phyloP scores from a whole-genome alignment of 2,797 vertebrate species.

The Muraenolepis orangiensis region DNA sequence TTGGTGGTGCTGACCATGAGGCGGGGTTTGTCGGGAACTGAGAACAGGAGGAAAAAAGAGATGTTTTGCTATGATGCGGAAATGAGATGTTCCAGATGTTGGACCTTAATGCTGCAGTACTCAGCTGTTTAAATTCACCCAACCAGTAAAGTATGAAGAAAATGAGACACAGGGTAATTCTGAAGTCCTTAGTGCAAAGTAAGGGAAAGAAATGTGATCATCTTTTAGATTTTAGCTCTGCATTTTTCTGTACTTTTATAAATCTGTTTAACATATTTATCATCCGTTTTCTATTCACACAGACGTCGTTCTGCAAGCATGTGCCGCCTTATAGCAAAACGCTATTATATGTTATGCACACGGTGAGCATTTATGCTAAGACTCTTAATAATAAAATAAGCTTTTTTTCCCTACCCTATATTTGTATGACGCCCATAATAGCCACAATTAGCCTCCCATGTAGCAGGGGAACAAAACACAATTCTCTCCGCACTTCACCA shows the following conservation, averaged over 20 bases:
- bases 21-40: conserved; percentile 96
- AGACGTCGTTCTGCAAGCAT: conserved; percentile 5
- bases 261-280: background rate
- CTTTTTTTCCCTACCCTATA: background rate
- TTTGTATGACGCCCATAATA: background rate
- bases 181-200: background rate
- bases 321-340: conserved; percentile 26
- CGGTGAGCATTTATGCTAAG: background rate
- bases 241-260: background rate
- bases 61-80: conserved; percentile 7
- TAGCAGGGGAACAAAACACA: background rate
- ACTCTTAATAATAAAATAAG: background rate
- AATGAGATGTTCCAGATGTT: background rate
- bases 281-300: background rate
- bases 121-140: background rate
- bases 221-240: background rate
- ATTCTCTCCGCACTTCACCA: background rate
- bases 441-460: background rate
- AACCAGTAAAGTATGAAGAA: background rate
- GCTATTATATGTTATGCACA: conserved; percentile 21
- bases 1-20: conserved; percentile 97
- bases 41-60: conserved; percentile 17
- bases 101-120: background rate
- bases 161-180: background rate
- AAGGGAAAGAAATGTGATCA: background rate